These are phyloP conservation scores for Pavo muticus DNA, from an alignment of 2,113 vertebrate species.

Conservation along the genomic window DNA sequence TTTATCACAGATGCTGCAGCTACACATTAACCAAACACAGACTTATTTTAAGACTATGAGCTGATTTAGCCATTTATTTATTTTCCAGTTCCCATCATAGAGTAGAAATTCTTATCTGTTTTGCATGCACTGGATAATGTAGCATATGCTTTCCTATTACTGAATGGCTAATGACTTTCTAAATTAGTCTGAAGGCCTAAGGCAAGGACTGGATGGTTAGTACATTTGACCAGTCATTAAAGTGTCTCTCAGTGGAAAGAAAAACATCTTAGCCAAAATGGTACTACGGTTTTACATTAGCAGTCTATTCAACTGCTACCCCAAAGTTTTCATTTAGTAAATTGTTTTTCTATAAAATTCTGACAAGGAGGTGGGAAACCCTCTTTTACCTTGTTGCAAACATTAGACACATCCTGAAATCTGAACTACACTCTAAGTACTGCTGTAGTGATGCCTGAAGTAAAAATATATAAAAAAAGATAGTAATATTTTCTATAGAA, in stretches of 20 bases:
- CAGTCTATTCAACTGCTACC: conserved; percentile 29
- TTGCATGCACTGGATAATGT: conserved; percentile 40
- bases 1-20: neutral
- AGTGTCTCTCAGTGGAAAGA: conserved; percentile 56
- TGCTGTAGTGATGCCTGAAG: neutral
- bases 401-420: conserved; percentile 35
- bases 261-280: conserved; percentile 55
- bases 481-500: neutral
- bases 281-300: conserved; percentile 29
- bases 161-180: conserved; percentile 67
- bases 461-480: neutral
- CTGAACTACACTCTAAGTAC: conserved; percentile 5
- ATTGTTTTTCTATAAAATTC: conserved; percentile 22
- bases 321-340: conserved; percentile 23
- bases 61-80: neutral
- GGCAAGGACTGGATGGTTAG: conserved; percentile 64
- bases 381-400: neutral
- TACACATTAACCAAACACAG: neutral
- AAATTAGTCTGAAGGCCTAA: conserved; percentile 69
- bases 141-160: conserved; percentile 35
- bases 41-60: neutral
- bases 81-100: neutral
- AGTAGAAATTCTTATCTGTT: conserved; percentile 29
- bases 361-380: neutral
- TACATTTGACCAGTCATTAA: conserved; percentile 73